Evolutionary conservation across 2,113 vertebrate genomes (phyloP).

Genomic region (Cyanoramphus novaezelandiae): DNA sequence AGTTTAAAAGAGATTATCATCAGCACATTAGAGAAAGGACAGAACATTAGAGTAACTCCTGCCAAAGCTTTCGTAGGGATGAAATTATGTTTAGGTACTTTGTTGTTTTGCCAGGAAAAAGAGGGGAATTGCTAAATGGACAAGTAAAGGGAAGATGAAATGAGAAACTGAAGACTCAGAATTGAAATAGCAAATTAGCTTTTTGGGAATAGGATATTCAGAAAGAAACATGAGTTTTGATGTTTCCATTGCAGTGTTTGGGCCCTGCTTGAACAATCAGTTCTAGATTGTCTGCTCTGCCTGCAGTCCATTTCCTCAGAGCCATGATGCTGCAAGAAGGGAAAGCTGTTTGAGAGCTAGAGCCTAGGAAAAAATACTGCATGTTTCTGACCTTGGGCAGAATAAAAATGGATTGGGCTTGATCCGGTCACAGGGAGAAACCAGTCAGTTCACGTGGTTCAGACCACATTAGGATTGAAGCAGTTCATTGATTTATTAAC

Average conservation of each 20-base stretch:
- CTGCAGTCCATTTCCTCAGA: background rate
- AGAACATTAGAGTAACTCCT: background rate
- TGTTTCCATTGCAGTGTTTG: background rate
- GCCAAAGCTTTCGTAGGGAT: background rate
- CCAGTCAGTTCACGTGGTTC: background rate
- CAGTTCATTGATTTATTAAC: background rate
- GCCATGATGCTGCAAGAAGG: background rate
- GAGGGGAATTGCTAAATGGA: background rate
- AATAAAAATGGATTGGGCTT: background rate
- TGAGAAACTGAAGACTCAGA: background rate
- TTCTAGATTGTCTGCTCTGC: background rate
- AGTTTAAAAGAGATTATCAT: background rate
- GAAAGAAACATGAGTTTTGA: background rate
- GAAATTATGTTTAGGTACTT: background rate
- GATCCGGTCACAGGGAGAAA: background rate
- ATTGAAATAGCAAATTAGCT: background rate
- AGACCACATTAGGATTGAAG: background rate
- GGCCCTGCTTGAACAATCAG: background rate
- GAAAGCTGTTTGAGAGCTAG: background rate
- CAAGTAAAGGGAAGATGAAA: background rate
- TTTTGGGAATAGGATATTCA: background rate
- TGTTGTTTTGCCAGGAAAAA: background rate
- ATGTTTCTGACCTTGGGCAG: background rate
- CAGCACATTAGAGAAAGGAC: background rate
- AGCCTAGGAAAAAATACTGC: background rate